Evolutionary conservation across 2,113 vertebrate species (phyloP), one percentile per base, ranked within the genome.

Genomic region (Scophthalmus maximus): DNA sequence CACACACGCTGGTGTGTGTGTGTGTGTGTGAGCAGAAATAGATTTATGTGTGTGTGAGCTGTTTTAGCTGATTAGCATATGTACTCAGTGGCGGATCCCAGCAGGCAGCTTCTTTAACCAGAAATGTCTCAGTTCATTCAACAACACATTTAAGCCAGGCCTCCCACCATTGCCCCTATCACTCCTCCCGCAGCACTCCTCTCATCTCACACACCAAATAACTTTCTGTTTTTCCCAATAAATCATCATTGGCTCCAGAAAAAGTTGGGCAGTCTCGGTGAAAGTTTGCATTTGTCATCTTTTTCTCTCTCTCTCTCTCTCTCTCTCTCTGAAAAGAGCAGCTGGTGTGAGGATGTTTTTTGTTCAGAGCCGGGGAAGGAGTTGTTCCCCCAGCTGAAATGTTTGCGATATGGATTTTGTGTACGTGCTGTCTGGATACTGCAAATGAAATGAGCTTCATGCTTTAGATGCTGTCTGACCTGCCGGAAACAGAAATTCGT

Each of bases 381-480:
- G 40, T 70, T 62, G 61, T 76, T 81, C 44, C 71, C 4, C 4
- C 17, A 53, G 66, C 76, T 78, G 81, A 73, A 84, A 75, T 80
- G 69, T 82, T 73, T 68, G 81, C 29, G 60, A 78, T 82, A 84
- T 86, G 79, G 83, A 80, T 82, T 79, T 74, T 62, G 56, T 53
- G 68, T 73, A 68, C 50, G 65, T 79, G 80, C 77, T 52, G 86
- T 83, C 74, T 79, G 71, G 68, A 61, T 76, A n/a, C 55, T 30
- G 57, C 30, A 18, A 51, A 38, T 17, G 30, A 12, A 68, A 68
- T 58, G 34, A 72, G 62, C 72, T 61, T 47, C 27, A 36, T 72
- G 60, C 68, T 55, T 62, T 63, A 71, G 66, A 76, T 49, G 55
- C 56, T 52, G 63, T 56, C 63, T 71, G 73, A 68, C 68, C 36